Conservation (phyloP, 2,113 vertebrate genomes). For the Rhombomys opimus region DNA sequence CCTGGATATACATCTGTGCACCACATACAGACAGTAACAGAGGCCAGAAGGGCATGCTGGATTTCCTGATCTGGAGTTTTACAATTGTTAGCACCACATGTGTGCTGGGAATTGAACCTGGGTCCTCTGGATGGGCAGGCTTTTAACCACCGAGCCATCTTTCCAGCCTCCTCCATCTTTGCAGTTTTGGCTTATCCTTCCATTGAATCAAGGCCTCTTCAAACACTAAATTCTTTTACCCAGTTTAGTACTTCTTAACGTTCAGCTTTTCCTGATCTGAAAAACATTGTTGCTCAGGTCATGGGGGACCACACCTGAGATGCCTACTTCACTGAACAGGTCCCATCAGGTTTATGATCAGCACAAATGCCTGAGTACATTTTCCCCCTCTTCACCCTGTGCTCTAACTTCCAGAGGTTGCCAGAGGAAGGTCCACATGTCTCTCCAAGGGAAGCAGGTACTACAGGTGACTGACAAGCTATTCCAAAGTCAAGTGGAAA, state of each 20-base stretch:
- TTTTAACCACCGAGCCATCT: not conserved
- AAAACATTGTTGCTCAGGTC: not conserved
- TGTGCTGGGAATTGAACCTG: not conserved
- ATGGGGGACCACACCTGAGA: not conserved
- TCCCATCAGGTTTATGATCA: fast-evolving
- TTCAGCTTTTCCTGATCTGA: not conserved
- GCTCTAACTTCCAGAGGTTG: not conserved
- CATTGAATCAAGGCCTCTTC: not conserved
- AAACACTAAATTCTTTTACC: not conserved
- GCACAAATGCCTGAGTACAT: not conserved
- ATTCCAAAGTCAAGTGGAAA: not conserved
- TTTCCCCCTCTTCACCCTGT: too few relatives aligned
- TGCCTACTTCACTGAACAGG: not conserved
- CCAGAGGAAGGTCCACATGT: not conserved
- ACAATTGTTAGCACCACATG: not conserved
- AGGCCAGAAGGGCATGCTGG: too few relatives aligned
- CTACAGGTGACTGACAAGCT: not conserved
- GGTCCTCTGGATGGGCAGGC: not conserved
- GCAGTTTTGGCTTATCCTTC: not conserved
- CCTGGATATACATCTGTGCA: not conserved
- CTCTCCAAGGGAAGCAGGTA: not conserved
- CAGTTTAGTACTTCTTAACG: not conserved
- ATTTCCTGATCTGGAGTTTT: not conserved
- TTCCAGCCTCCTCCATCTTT: not conserved
- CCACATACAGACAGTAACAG: not conserved